Base-by-base conservation (phyloP, 2,888 invertebrate genomes). In the Calameuta idolon region DNA sequence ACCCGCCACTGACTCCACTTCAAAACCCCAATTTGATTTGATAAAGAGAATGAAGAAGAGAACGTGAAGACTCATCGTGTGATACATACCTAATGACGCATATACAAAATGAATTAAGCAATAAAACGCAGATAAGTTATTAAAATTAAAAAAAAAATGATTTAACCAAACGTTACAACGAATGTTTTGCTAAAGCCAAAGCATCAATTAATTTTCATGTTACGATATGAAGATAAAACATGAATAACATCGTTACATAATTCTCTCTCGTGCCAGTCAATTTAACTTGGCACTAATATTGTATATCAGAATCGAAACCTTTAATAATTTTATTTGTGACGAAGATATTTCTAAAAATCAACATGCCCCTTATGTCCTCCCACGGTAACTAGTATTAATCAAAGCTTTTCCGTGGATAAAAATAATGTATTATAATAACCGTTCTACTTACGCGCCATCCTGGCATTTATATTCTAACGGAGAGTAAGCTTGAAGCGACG, bases 401-500 rank as follows among this genome's bases (percentile, higher is more conserved):
- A 55, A 40, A 40, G 15, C 23, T 23, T 55, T 55, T 55, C 9
- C 23, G 55, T 55, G 23, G 23, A 23, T 55, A 55, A 55, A 55
- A 55, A 55, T 1, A 40, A 55, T 9, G 55, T 1, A 55, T 1
- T 55, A 23, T 55, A 23, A 23, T 55, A 55, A 23, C 23, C 1
- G 55, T 55, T 55, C 55, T 55, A 55, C 55, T 55, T 23, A 55
- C 55, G 55, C 23, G 23, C 55, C 55, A 55, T 55, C 55, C 55
- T 55, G 23, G 55, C 23, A 55, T 55, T 55, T 55, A 9, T 55
- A 55, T 55, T 55, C 55, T 23, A 55, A 55, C 55, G 1, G 55
- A 55, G 23, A 55, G 55, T 55, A 23, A 71, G n/a, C 71, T 31
- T 31, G 34, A 79, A 75, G 69, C 77, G 78, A 79, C 82, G 83